Conservation (phyloP, 2,113 vertebrate genomes). For the Gnathonemus echidnorhynchus region DNA sequence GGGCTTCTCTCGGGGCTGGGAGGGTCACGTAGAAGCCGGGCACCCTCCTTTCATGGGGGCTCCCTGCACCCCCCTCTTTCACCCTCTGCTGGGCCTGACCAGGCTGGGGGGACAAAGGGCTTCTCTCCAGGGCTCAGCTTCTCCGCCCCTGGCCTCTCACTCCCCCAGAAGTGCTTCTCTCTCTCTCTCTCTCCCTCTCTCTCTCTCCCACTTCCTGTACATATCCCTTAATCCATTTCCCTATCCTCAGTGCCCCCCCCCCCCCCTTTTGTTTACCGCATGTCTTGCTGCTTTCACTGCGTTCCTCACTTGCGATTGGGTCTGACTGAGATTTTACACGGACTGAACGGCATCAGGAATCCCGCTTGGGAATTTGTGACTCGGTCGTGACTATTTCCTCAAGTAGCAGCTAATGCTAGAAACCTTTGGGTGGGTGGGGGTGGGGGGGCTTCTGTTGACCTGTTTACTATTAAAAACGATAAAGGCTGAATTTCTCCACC, state of each 20-base stretch:
- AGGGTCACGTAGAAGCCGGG: conserved; percentile 1
- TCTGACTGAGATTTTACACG: conserved; percentile 72
- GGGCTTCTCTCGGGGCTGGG: not conserved
- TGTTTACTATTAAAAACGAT: conserved; percentile 77
- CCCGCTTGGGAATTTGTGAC: conserved; percentile 71
- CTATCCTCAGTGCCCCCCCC: not conserved
- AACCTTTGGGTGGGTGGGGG: conserved; percentile 50
- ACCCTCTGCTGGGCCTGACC: not conserved
- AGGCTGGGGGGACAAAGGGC: not conserved
- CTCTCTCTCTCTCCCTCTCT: conserved; percentile 43
- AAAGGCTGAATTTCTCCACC: conserved; percentile 64
- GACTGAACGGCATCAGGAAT: conserved; percentile 70
- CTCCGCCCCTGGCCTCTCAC: not conserved
- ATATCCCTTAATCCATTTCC: not conserved
- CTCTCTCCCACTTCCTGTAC: not conserved
- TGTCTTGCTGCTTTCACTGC: conserved; percentile 70
- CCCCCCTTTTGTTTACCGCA: conserved; percentile 17
- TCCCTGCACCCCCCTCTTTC: conserved; percentile 34
- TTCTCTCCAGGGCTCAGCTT: not conserved
- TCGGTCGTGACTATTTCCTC: conserved; percentile 72
- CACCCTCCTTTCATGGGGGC: conserved; percentile 67
- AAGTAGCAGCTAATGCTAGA: conserved; percentile 66
- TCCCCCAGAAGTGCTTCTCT: not conserved
- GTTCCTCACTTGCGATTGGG: conserved; percentile 78
- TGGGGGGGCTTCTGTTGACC: conserved; percentile 73